These are phyloP conservation scores for Xestia ashworthii DNA, from an alignment of 2,888 invertebrate species.

Conservation along the genomic window DNA sequence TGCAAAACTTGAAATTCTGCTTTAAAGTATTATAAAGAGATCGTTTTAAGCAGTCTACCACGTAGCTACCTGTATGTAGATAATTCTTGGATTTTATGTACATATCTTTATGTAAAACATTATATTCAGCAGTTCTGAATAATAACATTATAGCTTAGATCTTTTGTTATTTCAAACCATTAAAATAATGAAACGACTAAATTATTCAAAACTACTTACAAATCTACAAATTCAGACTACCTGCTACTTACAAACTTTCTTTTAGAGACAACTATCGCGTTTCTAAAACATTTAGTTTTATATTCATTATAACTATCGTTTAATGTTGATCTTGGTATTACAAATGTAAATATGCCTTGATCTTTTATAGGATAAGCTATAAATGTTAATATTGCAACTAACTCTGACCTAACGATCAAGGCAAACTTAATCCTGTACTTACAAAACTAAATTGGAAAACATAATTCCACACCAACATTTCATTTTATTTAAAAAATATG, in stretches of 20 bases:
- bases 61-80: background rate
- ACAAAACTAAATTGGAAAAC: background rate
- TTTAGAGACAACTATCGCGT: constrained; percentile 27
- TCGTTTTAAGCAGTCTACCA: background rate
- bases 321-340: constrained; percentile 37
- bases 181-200: constrained; percentile 33
- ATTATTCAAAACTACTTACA: constrained; percentile 38
- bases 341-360: constrained; percentile 34
- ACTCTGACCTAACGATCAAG: background rate
- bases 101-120: constrained; percentile 9
- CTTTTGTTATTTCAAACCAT: constrained; percentile 25
- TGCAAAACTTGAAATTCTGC: background rate
- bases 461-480: background rate
- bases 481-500: background rate
- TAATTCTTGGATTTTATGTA: background rate
- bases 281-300: constrained; percentile 41
- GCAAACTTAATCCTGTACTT: background rate
- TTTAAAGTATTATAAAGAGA: background rate
- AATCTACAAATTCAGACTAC: constrained; percentile 16
- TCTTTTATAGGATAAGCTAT: constrained; percentile 15
- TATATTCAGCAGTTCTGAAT: background rate
- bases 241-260: constrained; percentile 31
- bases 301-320: constrained; percentile 32
- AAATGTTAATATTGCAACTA: constrained; percentile 32
- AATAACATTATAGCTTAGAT: constrained; percentile 17